phyloP scores from a whole-genome alignment of 2,113 vertebrate species.

The Daubentonia madagascariensis region DNA sequence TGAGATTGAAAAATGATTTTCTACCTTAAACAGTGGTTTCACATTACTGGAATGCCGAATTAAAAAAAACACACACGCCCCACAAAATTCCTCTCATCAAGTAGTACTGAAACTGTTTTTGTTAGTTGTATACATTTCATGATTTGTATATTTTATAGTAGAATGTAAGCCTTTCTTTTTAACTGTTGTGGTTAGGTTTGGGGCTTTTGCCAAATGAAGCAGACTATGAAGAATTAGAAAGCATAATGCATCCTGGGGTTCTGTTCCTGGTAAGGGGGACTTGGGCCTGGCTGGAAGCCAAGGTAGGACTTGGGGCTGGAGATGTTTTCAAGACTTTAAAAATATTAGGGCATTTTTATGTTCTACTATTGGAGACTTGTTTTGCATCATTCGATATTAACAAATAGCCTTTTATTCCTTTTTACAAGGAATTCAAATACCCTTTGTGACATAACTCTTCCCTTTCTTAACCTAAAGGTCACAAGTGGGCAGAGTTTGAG shows the following conservation, averaged over 20 bases:
- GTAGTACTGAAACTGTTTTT: conserved; percentile 81
- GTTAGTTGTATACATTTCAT: conserved; percentile 85
- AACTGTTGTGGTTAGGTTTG: conserved; percentile 80
- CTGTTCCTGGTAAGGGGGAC: conserved; percentile 52
- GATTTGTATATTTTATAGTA: conserved; percentile 83
- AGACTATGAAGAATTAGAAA: conserved; percentile 77
- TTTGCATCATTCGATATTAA: not conserved
- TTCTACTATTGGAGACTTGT: conserved; percentile 3
- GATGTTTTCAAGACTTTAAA: conserved; percentile 52
- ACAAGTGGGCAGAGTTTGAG: conserved; percentile 9
- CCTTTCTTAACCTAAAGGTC: not conserved
- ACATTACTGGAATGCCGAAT: conserved; percentile 85
- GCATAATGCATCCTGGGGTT: conserved; percentile 56
- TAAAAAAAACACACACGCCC: conserved; percentile 12
- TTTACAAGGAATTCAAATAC: conserved; percentile 15
- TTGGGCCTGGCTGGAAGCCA: conserved; percentile 36
- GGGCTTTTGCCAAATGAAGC: conserved; percentile 78
- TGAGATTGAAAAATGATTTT: conserved; percentile 90
- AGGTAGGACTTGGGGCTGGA: not conserved
- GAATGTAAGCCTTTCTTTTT: conserved; percentile 77
- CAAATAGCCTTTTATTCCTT: not conserved
- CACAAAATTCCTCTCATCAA: conserved; percentile 83
- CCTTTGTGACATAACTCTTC: conserved; percentile 2
- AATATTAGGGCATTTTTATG: not conserved
- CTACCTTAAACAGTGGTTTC: conserved; percentile 86